phyloP scores from a whole-genome alignment of 2,797 vertebrate genomes.

The Acropternis orthonyx region DNA sequence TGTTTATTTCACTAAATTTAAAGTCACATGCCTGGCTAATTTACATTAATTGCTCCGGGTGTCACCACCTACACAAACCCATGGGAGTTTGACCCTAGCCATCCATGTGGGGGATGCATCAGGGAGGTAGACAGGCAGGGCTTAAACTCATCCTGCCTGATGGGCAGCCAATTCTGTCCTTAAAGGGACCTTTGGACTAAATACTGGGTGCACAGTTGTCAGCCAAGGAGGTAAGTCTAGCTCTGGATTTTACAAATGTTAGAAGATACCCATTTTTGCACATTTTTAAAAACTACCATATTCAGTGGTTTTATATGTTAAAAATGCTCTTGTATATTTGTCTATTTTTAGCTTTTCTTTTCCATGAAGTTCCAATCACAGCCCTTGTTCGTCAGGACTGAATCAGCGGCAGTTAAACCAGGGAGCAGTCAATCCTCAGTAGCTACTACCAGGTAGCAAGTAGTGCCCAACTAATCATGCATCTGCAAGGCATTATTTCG shows the following conservation, averaged over 20 bases:
- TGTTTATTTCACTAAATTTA: background rate
- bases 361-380: background rate
- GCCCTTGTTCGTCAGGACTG: background rate
- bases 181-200: background rate
- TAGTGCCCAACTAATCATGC: background rate
- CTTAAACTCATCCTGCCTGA: background rate
- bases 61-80: background rate
- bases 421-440: background rate
- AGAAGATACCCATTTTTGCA: background rate
- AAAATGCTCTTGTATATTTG: background rate
- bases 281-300: background rate
- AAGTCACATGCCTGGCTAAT: background rate
- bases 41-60: background rate
- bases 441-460: background rate
- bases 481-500: background rate
- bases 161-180: background rate
- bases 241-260: background rate
- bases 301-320: background rate
- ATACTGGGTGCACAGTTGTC: background rate
- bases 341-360: background rate
- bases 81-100: background rate
- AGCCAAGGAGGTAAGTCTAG: background rate
- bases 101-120: fast-evolving
- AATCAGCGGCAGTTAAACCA: background rate
- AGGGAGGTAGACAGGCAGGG: background rate